Percentiles rank a stretch among this genome's conserved stretches.
Evolutionary conservation across 2,113 vertebrate genomes (phyloP).

Genomic region (Theristicus caerulescens): DNA sequence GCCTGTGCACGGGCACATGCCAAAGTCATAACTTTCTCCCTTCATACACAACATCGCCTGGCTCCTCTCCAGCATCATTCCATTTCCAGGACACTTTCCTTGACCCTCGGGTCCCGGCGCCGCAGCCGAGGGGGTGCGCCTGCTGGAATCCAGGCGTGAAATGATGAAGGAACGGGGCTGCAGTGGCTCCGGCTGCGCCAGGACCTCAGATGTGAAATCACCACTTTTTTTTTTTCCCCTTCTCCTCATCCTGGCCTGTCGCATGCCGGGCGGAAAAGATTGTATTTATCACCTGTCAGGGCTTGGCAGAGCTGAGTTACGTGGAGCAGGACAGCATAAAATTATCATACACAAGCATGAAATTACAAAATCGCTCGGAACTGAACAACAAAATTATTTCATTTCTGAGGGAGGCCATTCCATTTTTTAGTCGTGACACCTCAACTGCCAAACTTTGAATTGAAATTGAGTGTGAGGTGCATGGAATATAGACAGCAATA

Average conservation of each 20-base stretch:
- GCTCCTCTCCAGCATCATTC: conserved; percentile 46
- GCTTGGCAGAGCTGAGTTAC: conserved; percentile 99
- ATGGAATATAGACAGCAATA: conserved; percentile 78
- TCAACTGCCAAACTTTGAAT: conserved; percentile 84
- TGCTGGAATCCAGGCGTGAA: conserved; percentile 82
- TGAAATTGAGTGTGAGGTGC: conserved; percentile 81
- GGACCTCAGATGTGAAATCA: conserved; percentile 78
- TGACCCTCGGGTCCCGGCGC: conserved; percentile 61
- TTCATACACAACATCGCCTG: neutral
- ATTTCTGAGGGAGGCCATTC: conserved; percentile 87
- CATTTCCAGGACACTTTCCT: conserved; percentile 57
- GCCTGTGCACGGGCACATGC: neutral
- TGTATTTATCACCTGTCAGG: conserved; percentile 99
- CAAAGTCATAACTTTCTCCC: conserved; percentile 40
- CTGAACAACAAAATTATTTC: conserved; percentile 99
- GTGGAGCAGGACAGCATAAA: conserved; percentile 99
- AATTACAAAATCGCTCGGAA: conserved; percentile 99
- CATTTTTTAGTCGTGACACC: conserved; percentile 91
- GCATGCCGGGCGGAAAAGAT: conserved; percentile 91
- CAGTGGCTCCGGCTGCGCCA: conserved; percentile 58
- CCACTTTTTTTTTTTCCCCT: neutral
- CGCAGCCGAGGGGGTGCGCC: conserved; percentile 30
- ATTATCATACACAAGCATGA: conserved; percentile 99
- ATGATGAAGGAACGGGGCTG: conserved; percentile 76
- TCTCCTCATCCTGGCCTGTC: conserved; percentile 81